Evolutionary conservation across 2,797 vertebrate genomes (phyloP).

Genomic region (Muraenolepis orangiensis): DNA sequence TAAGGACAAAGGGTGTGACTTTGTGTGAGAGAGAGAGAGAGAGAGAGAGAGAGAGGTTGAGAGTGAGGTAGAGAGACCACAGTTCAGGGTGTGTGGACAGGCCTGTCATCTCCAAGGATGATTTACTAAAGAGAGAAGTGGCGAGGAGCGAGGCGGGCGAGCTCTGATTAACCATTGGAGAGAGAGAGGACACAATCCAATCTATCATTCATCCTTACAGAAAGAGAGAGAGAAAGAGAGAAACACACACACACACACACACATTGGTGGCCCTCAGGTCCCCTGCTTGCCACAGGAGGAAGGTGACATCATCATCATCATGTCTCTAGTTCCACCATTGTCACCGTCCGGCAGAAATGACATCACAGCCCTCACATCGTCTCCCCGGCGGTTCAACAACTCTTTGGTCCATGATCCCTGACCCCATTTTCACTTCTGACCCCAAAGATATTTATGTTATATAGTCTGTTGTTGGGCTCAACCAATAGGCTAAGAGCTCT

Average conservation of each 20-base stretch:
- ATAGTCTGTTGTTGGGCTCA: too few relatives aligned
- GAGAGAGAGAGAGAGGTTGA: neutral
- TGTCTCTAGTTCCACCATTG: too few relatives aligned
- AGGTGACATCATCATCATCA: too few relatives aligned
- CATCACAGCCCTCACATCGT: too few relatives aligned
- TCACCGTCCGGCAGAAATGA: too few relatives aligned
- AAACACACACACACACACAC: neutral
- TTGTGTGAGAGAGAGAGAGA: neutral
- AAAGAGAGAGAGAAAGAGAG: constrained; percentile 43
- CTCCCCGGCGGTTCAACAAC: too few relatives aligned
- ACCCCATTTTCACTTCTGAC: too few relatives aligned
- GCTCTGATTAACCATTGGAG: constrained; percentile 3
- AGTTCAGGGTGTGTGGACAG: neutral
- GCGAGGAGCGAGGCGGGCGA: neutral
- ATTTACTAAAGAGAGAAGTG: neutral
- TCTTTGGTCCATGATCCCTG: too few relatives aligned
- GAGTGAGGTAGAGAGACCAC: neutral
- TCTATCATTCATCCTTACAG: neutral
- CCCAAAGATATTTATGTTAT: too few relatives aligned
- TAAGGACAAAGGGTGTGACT: too few relatives aligned
- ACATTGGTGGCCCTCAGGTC: neutral
- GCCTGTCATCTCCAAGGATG: neutral
- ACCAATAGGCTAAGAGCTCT: too few relatives aligned
- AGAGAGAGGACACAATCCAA: neutral
- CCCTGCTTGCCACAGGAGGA: too few relatives aligned